Evolutionary conservation across 2,113 vertebrate genomes (phyloP).

Genomic region (Dipodomys merriami): DNA sequence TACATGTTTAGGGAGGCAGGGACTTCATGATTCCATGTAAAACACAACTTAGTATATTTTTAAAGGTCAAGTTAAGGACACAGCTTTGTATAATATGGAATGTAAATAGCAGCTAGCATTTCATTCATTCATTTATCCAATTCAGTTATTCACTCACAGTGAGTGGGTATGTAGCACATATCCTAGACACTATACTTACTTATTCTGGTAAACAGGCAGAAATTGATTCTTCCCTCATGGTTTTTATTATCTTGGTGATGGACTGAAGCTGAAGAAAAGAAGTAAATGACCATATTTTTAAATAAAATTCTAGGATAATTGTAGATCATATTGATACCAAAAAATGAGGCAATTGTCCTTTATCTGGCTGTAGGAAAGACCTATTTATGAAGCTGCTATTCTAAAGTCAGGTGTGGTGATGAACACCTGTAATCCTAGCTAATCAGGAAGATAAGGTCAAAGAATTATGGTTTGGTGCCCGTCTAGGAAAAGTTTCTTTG

Average conservation of each 20-base stretch:
- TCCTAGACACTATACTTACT: neutral
- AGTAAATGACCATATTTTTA: neutral
- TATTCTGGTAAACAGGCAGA: neutral
- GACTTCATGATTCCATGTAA: slow-evolving; percentile 13
- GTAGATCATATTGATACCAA: neutral
- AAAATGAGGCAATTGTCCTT: neutral
- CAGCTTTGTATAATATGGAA: neutral
- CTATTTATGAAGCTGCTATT: neutral
- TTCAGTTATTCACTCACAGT: neutral
- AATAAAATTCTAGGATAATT: neutral
- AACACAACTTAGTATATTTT: neutral
- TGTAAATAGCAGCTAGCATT: neutral
- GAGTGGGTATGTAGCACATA: neutral
- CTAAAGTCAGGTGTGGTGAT: too few relatives aligned
- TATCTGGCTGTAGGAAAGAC: neutral
- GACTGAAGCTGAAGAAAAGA: neutral
- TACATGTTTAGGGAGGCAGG: neutral
- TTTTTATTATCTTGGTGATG: neutral
- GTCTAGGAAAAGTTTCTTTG: too few relatives aligned
- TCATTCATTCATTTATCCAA: neutral
- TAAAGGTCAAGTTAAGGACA: neutral
- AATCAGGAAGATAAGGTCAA: too few relatives aligned
- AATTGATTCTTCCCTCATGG: neutral
- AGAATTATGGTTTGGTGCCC: too few relatives aligned
- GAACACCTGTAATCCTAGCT: too few relatives aligned